These are phyloP conservation scores for Bergia sp. DNA, from an alignment of 92 coral and sea anemone species.

Conservation along the genomic window DNA sequence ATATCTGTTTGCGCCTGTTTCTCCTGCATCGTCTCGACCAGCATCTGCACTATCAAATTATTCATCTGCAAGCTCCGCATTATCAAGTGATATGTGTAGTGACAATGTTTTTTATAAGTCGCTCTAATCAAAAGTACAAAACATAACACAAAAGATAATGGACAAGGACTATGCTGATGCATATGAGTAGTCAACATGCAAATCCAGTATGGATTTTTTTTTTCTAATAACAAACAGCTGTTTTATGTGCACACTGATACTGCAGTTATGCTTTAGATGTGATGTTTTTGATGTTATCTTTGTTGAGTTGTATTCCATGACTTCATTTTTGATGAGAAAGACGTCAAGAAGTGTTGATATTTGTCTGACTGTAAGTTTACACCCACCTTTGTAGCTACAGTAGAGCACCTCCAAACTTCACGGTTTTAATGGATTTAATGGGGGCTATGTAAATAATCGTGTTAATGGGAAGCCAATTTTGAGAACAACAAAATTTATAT, in stretches of 20 bases:
- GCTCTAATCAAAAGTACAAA: neutral
- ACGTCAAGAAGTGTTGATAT: neutral
- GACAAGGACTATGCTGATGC: slow-evolving; percentile 2
- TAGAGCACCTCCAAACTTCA: neutral
- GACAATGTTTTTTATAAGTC: neutral
- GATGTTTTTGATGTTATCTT: neutral
- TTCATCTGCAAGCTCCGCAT: slow-evolving; percentile 1
- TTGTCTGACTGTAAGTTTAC: slow-evolving; percentile 1
- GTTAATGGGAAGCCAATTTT: no score
- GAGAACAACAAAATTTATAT: no score
- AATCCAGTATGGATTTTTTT: no score
- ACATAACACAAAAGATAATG: neutral
- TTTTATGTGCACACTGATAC: neutral
- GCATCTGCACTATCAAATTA: neutral
- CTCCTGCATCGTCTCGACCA: slow-evolving; percentile 15
- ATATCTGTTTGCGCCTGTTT: slow-evolving; percentile 36
- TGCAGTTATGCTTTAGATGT: neutral
- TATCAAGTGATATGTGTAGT: neutral
- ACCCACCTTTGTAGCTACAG: neutral
- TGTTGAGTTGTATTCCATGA: neutral
- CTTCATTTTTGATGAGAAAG: no score
- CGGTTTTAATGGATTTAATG: neutral
- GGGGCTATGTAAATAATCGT: no score
- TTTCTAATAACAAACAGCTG: neutral
- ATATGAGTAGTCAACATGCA: neutral